phyloP scores from a whole-genome alignment of 1,140 invertebrate species.

The Heliconius hermathena region DNA sequence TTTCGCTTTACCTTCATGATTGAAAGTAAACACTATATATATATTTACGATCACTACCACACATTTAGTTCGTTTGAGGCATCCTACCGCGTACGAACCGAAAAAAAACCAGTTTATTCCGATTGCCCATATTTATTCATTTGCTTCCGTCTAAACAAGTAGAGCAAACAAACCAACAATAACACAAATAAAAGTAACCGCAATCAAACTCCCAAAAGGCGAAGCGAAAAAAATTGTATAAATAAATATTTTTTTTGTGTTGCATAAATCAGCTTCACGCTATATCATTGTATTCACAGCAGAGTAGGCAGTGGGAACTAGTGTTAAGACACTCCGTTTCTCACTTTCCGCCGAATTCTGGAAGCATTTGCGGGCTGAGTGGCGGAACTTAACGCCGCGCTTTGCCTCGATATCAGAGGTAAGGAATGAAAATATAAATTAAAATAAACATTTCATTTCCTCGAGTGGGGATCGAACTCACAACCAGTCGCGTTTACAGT shows the following conservation, averaged over 20 bases:
- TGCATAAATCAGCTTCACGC: background rate
- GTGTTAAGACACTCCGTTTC: too few species aligned
- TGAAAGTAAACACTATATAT: background rate
- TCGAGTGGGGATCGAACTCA: too few species aligned
- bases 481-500: too few species aligned
- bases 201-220: slow-evolving; percentile 37
- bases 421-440: too few species aligned
- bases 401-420: too few species aligned
- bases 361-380: too few species aligned
- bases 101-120: slow-evolving; percentile 45
- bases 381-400: too few species aligned
- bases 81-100: slow-evolving; percentile 15
- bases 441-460: too few species aligned
- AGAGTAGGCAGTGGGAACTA: too few species aligned
- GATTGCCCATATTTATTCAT: slow-evolving; percentile 54
- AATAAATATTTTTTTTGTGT: slow-evolving; percentile 28
- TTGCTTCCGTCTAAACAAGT: slow-evolving; percentile 47
- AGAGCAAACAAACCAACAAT: slow-evolving; percentile 48
- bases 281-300: too few species aligned
- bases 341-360: too few species aligned
- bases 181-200: slow-evolving; percentile 35
- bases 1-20: background rate
- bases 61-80: slow-evolving; percentile 15
- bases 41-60: background rate
- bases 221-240: slow-evolving; percentile 31